These are phyloP conservation scores for Menura novaehollandiae DNA, from an alignment of 2,113 vertebrate genomes.

Conservation along the genomic window DNA sequence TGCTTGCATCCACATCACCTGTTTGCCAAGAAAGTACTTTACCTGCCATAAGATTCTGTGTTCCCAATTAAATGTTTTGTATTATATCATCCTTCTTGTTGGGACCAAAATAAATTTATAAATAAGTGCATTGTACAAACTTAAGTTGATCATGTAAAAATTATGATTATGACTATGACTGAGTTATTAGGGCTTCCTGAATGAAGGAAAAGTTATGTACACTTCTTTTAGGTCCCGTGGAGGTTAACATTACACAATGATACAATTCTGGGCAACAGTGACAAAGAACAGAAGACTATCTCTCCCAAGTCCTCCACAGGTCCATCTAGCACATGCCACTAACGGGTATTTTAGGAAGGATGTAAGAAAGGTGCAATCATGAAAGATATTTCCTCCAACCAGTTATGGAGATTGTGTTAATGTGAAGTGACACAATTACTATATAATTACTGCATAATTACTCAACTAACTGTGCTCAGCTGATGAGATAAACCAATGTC, in stretches of 20 bases:
- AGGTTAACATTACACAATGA: background rate
- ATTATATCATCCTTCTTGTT: background rate
- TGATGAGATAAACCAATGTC: background rate
- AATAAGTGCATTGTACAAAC: fast-evolving
- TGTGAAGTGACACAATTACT: background rate
- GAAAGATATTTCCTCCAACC: background rate
- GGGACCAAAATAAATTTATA: background rate
- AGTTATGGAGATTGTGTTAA: background rate
- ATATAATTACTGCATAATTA: background rate
- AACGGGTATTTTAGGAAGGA: background rate
- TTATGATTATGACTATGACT: background rate
- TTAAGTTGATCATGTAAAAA: background rate
- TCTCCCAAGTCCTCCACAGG: background rate
- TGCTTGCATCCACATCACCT: background rate
- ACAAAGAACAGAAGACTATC: background rate
- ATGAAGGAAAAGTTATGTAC: background rate
- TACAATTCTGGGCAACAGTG: background rate
- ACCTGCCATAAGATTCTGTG: background rate
- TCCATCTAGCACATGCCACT: background rate
- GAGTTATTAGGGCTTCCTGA: background rate
- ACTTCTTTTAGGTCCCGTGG: background rate
- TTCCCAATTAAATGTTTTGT: background rate
- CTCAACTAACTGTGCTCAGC: background rate
- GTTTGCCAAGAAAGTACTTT: background rate
- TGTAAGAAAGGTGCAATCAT: background rate